Percentiles rank a stretch among this genome's conserved stretches.
Conservation (phyloP, 2,113 vertebrate genomes). For the Triplophysa rosa region DNA sequence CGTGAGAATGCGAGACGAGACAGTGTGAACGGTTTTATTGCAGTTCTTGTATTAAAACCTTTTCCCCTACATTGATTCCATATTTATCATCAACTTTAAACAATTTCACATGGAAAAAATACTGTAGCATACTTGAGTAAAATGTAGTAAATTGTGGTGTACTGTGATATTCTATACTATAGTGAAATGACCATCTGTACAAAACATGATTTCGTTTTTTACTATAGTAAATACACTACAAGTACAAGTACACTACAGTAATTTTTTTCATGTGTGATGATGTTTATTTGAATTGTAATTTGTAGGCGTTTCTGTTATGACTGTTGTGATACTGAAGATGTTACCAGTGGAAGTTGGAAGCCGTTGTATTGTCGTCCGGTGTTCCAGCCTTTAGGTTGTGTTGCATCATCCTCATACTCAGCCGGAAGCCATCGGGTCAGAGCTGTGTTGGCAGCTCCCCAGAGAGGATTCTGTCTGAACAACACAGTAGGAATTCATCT, state of each 20-base stretch:
- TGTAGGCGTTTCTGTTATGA: background rate
- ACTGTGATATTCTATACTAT: no score
- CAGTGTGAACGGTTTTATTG: constrained; percentile 3
- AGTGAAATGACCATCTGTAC: background rate
- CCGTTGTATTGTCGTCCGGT: constrained; percentile 73
- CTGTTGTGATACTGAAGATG: background rate
- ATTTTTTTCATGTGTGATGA: no score
- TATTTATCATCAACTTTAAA: background rate
- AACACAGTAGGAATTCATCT: constrained; percentile 34
- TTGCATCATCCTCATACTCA: constrained; percentile 86
- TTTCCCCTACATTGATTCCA: background rate
- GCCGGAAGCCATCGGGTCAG: constrained; percentile 92
- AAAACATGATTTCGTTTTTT: no score
- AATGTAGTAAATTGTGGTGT: no score
- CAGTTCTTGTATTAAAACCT: constrained; percentile 31
- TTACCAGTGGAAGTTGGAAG: constrained; percentile 85
- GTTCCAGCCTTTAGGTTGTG: constrained; percentile 91
- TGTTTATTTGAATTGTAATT: background rate
- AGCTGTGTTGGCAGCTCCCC: constrained; percentile 86
- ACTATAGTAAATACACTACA: no score
- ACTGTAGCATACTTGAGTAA: no score
- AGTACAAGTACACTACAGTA: no score
- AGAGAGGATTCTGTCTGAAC: constrained; percentile 82
- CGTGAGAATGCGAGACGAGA: background rate
- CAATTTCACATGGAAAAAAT: no score